Evolutionary conservation across 2,888 invertebrate species (phyloP).

Genomic region (Pilophorus perplexus): DNA sequence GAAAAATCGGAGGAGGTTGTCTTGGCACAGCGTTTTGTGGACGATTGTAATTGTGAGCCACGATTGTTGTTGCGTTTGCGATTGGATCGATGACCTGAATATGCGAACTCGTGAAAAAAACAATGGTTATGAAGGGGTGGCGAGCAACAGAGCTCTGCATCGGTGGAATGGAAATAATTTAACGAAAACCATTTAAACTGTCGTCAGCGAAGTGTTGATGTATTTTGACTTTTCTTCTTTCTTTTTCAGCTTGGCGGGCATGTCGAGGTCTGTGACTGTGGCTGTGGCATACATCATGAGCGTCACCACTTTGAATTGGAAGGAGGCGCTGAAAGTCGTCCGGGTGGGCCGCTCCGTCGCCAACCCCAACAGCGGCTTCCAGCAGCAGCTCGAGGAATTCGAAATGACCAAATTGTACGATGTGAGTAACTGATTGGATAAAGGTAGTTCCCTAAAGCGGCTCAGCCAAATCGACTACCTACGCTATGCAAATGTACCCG

Average conservation of each 20-base stretch:
- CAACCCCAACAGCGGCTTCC: constrained; percentile 95
- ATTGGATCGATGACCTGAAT: neutral
- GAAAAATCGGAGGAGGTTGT: too few relatives aligned
- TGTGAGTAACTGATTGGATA: constrained; percentile 57
- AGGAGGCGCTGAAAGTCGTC: constrained; percentile 89
- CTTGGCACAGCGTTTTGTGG: too few relatives aligned
- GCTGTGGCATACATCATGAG: constrained; percentile 97
- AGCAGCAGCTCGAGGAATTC: constrained; percentile 88
- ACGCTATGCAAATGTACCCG: too few relatives aligned
- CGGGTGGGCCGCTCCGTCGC: constrained; percentile 87
- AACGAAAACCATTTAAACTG: too few relatives aligned
- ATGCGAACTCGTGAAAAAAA: neutral
- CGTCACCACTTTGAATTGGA: constrained; percentile 83
- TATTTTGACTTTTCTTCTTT: too few relatives aligned
- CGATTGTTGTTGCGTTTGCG: neutral
- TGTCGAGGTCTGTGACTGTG: constrained; percentile 94
- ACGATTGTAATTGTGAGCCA: too few relatives aligned
- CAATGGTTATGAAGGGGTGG: neutral
- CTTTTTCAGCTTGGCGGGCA: constrained; percentile 80
- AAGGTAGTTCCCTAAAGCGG: too few relatives aligned
- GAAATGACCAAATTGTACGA: constrained; percentile 75
- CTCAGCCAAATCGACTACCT: too few relatives aligned
- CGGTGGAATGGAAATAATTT: too few relatives aligned
- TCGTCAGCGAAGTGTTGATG: too few relatives aligned
- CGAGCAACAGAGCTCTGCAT: neutral